These are phyloP conservation scores for Plectus sambesii DNA, from an alignment of 1,140 invertebrate genomes.

Conservation along the genomic window DNA sequence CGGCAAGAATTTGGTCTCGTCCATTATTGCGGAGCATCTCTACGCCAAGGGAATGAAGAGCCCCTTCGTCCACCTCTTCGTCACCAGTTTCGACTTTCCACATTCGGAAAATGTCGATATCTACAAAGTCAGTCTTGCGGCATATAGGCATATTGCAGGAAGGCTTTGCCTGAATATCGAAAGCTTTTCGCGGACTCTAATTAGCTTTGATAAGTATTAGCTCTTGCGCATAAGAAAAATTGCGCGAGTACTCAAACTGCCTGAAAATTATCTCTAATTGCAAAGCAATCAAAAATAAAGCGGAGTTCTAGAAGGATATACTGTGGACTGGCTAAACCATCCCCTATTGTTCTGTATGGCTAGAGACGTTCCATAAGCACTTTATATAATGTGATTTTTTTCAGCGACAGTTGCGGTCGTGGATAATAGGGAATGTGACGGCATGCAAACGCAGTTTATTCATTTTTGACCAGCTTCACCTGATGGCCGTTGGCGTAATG, in stretches of 20 bases:
- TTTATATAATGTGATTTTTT: constrained; percentile 20
- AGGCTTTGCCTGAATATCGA: neutral
- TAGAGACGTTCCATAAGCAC: too few species aligned
- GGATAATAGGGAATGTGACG: constrained; percentile 56
- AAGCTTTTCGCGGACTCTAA: too few species aligned
- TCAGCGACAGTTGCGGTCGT: constrained; percentile 53
- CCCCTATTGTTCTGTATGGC: too few species aligned
- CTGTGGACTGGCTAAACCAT: too few species aligned
- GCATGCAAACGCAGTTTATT: constrained; percentile 67
- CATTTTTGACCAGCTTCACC: constrained; percentile 93
- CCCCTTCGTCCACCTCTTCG: constrained; percentile 66
- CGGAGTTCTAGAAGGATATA: too few species aligned
- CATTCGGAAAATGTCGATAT: constrained; percentile 45
- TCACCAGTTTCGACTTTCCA: constrained; percentile 67
- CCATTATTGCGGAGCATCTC: constrained; percentile 64
- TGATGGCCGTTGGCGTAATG: constrained; percentile 70
- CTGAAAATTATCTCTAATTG: constrained; percentile 8
- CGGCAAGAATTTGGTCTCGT: constrained; percentile 75
- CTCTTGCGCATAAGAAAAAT: too few species aligned
- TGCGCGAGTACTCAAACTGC: too few species aligned
- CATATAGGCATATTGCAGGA: constrained; percentile 10
- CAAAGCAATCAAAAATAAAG: constrained; percentile 11
- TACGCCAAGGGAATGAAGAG: constrained; percentile 61
- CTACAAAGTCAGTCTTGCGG: constrained; percentile 50
- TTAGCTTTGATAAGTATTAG: too few species aligned